phyloP scores from a whole-genome alignment of 2,797 vertebrate species.

The Gadopsis marmoratus region DNA sequence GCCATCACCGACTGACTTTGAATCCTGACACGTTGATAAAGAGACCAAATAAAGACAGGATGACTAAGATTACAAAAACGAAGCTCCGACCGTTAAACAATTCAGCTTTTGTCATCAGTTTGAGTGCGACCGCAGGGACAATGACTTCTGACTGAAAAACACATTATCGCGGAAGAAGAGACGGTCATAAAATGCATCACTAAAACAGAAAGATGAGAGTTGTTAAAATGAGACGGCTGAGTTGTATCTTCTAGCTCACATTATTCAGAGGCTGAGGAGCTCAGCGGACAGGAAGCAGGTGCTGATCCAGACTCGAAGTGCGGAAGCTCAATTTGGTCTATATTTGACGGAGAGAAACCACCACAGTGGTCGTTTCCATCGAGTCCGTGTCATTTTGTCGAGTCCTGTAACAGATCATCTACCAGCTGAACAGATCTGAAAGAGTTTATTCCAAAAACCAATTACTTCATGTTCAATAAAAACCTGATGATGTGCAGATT shows the following conservation, averaged over 20 bases:
- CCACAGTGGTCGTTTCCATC: conserved; percentile 1
- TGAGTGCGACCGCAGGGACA: neutral
- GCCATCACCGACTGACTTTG: neutral
- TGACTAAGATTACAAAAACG: conserved; percentile 3
- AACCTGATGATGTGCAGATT: conserved; percentile 50
- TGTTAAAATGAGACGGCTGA: neutral
- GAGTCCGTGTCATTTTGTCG: conserved; percentile 7
- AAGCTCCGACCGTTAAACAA: neutral
- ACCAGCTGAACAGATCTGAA: conserved; percentile 31
- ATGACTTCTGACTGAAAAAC: neutral
- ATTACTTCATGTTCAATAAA: conserved; percentile 52
- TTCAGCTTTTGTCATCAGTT: neutral
- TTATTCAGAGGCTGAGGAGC: neutral
- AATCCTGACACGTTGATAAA: neutral
- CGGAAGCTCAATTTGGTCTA: neutral
- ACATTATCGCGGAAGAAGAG: neutral
- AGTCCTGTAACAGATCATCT: conserved; percentile 20
- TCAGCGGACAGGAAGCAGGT: neutral
- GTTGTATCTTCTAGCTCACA: neutral
- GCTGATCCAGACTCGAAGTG: neutral
- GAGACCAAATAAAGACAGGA: neutral
- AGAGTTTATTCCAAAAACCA: conserved; percentile 46
- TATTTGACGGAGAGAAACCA: neutral
- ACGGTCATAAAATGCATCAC: neutral
- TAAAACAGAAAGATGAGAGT: neutral